Conservation (phyloP, 2,888 invertebrate species). For the Crematogaster levior region DNA sequence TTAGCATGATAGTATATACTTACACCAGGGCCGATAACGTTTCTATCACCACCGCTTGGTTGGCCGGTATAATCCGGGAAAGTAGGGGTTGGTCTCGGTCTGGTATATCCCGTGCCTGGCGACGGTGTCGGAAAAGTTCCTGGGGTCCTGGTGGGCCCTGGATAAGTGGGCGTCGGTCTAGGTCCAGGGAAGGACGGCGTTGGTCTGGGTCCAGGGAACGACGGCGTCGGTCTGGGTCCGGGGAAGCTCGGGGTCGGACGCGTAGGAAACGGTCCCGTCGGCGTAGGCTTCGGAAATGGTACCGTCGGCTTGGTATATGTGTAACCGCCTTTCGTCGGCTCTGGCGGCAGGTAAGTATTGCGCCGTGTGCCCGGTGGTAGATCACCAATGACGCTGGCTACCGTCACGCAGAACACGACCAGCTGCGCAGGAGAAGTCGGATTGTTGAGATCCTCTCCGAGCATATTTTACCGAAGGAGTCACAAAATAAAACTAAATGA, state of each 20-base stretch:
- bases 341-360: slow-evolving; percentile 92
- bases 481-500: neutral
- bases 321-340: slow-evolving; percentile 88
- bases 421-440: slow-evolving; percentile 52
- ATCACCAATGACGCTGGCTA: slow-evolving; percentile 85
- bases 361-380: slow-evolving; percentile 88
- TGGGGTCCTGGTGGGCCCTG: slow-evolving; percentile 61
- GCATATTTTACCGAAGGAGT: neutral
- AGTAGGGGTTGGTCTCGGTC: slow-evolving; percentile 79
- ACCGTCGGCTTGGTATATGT: slow-evolving; percentile 90
- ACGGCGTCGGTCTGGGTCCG: slow-evolving; percentile 77
- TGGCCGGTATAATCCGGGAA: slow-evolving; percentile 80
- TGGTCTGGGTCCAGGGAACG: slow-evolving; percentile 73
- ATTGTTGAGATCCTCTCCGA: neutral
- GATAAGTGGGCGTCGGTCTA: slow-evolving; percentile 45
- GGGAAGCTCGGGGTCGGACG: slow-evolving; percentile 71
- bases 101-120: neutral
- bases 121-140: slow-evolving; percentile 8
- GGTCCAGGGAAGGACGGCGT: slow-evolving; percentile 72
- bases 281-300: slow-evolving; percentile 85
- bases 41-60: slow-evolving; percentile 75
- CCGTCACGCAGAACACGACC: slow-evolving; percentile 60
- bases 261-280: slow-evolving; percentile 67
- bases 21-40: slow-evolving; percentile 77
- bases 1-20: slow-evolving; percentile 53